phyloP scores from a whole-genome alignment of 2,113 vertebrate species.

The Sander vitreus region DNA sequence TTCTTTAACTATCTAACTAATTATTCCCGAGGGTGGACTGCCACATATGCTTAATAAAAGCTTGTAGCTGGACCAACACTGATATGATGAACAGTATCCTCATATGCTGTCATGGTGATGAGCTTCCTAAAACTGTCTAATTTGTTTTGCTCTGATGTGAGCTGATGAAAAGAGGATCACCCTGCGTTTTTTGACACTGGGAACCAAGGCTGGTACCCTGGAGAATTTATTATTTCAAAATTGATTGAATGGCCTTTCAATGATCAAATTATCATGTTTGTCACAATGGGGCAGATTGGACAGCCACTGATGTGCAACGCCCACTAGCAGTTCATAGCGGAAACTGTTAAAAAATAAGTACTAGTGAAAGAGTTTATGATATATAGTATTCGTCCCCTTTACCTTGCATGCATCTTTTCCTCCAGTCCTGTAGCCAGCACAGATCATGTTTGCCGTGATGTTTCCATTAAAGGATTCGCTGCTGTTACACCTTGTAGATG shows the following conservation, averaged over 20 bases:
- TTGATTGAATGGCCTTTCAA: slow-evolving; percentile 22
- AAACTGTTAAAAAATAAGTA: not conserved
- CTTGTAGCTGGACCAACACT: slow-evolving; percentile 21
- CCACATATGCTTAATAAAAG: slow-evolving; percentile 48
- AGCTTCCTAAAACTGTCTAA: slow-evolving; percentile 36
- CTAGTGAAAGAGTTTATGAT: not conserved
- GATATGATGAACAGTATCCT: slow-evolving; percentile 28
- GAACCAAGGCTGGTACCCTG: slow-evolving; percentile 1
- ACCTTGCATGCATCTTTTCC: slow-evolving; percentile 87
- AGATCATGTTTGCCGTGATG: slow-evolving; percentile 87
- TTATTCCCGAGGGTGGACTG: slow-evolving; percentile 19
- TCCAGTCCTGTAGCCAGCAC: slow-evolving; percentile 79
- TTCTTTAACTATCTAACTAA: slow-evolving; percentile 30
- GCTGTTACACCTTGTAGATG: slow-evolving; percentile 80
- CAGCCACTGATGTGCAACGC: not conserved
- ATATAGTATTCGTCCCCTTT: not conserved
- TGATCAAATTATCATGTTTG: slow-evolving; percentile 13
- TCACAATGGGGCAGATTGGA: not conserved
- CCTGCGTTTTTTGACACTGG: slow-evolving; percentile 14
- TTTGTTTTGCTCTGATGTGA: slow-evolving; percentile 41
- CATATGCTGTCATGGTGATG: not conserved
- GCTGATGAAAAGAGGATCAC: slow-evolving; percentile 36
- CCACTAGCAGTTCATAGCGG: not conserved
- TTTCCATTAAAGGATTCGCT: slow-evolving; percentile 82
- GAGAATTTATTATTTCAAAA: slow-evolving; percentile 40